phyloP scores from a whole-genome alignment of 2,113 vertebrate genomes.

The Atrichornis clamosus region DNA sequence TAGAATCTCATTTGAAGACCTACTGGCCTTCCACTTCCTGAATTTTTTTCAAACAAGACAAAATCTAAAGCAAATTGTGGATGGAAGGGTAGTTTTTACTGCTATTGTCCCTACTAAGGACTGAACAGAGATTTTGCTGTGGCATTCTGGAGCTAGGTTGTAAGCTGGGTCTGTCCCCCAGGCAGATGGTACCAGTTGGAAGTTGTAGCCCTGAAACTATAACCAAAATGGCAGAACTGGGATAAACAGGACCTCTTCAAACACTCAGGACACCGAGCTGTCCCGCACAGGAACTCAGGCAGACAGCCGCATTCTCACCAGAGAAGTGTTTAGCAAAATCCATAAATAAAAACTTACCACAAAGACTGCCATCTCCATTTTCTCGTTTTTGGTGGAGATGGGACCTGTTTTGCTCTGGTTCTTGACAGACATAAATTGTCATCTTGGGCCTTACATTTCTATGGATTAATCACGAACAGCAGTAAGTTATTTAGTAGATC shows the following conservation, averaged over 20 bases:
- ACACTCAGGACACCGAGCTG: neutral
- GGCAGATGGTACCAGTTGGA: neutral
- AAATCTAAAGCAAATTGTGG: neutral
- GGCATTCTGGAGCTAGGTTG: neutral
- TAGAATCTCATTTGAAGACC: neutral
- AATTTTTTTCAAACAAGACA: neutral
- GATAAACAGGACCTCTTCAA: neutral
- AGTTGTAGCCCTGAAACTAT: neutral
- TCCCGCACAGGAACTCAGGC: neutral
- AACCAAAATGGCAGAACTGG: neutral
- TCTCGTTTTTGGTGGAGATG: conserved; percentile 73
- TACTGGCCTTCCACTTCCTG: fast-evolving
- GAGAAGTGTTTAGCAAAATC: neutral
- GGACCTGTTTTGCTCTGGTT: conserved; percentile 77
- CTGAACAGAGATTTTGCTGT: neutral
- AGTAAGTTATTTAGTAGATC: neutral
- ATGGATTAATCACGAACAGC: neutral
- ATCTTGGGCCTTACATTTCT: conserved; percentile 91
- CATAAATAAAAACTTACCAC: conserved; percentile 63
- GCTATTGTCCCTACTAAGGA: neutral
- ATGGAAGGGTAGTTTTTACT: neutral
- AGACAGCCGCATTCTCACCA: neutral
- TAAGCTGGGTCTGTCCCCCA: neutral
- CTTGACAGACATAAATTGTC: conserved; percentile 92
- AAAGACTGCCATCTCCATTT: conserved; percentile 68